Conservation (phyloP, 2,113 vertebrate genomes). For the Trematocara zebra region DNA sequence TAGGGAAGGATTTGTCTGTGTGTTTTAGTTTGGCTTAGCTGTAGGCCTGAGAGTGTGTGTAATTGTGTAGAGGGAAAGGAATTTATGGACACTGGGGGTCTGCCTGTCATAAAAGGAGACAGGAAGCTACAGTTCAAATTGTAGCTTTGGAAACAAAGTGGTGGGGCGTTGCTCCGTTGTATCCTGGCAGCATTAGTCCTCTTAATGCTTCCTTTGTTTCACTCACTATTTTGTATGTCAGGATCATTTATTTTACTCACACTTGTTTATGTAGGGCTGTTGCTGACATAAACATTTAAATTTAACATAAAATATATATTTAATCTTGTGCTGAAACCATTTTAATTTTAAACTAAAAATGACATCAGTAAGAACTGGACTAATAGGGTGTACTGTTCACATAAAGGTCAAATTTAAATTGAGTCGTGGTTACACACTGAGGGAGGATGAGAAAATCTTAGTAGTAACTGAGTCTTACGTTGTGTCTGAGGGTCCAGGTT, state of each 20-base stretch:
- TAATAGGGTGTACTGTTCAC: not conserved
- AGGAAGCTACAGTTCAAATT: too few species aligned
- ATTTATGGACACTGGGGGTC: too few species aligned
- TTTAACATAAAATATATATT: not conserved
- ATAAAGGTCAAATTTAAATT: not conserved
- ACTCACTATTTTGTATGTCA: not conserved
- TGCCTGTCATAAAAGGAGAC: too few species aligned
- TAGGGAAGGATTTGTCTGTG: not conserved
- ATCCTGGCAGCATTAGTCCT: fast-evolving
- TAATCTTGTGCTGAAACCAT: fast-evolving
- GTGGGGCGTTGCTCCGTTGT: fast-evolving
- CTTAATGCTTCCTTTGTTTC: not conserved
- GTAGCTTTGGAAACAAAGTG: not conserved
- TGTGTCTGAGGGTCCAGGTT: not conserved
- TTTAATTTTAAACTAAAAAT: not conserved
- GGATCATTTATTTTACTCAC: fast-evolving
- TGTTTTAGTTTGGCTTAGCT: fast-evolving
- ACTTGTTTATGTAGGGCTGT: fast-evolving
- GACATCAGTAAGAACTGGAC: not conserved
- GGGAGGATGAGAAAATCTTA: not conserved
- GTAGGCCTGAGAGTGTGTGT: not conserved
- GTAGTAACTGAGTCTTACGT: not conserved
- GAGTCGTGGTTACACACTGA: fast-evolving
- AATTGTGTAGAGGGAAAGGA: too few species aligned
- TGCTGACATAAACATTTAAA: fast-evolving